Evolutionary conservation across 2,797 vertebrate genomes (phyloP).

Genomic region (Falco columbarius): DNA sequence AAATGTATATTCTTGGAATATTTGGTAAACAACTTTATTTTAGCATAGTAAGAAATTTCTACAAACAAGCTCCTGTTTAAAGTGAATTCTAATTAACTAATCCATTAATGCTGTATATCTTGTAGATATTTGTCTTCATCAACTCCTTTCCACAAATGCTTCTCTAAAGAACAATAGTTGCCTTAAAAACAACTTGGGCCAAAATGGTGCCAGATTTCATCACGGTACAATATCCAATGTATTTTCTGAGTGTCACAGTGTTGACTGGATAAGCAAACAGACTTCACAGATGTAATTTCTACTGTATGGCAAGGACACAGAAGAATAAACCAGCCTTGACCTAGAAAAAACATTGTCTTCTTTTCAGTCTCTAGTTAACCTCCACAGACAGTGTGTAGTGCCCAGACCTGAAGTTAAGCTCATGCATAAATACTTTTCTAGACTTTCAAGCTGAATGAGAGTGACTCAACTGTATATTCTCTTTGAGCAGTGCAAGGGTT

Average conservation of each 20-base stretch:
- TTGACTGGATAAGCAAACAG: background rate
- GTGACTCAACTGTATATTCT: background rate
- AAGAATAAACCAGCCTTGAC: background rate
- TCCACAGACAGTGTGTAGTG: background rate
- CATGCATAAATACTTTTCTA: background rate
- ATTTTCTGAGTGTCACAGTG: background rate
- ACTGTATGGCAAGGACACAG: background rate
- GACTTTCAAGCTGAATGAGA: background rate
- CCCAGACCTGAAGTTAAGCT: background rate
- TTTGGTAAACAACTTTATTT: background rate
- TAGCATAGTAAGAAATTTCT: background rate
- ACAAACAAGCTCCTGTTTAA: background rate
- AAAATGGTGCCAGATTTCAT: background rate
- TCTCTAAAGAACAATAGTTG: background rate
- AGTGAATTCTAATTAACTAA: background rate
- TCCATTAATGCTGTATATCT: background rate
- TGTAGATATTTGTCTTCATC: background rate
- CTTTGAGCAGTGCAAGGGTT: background rate
- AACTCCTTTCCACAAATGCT: background rate
- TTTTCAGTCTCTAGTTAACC: background rate
- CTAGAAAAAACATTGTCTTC: background rate
- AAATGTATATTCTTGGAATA: background rate
- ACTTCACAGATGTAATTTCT: background rate
- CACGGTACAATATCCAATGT: background rate
- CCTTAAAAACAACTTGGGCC: background rate